Evolutionary conservation across 2,113 vertebrate species (phyloP), one percentile per base, ranked within the genome.

Genomic region (Balaenoptera acutorostrata): DNA sequence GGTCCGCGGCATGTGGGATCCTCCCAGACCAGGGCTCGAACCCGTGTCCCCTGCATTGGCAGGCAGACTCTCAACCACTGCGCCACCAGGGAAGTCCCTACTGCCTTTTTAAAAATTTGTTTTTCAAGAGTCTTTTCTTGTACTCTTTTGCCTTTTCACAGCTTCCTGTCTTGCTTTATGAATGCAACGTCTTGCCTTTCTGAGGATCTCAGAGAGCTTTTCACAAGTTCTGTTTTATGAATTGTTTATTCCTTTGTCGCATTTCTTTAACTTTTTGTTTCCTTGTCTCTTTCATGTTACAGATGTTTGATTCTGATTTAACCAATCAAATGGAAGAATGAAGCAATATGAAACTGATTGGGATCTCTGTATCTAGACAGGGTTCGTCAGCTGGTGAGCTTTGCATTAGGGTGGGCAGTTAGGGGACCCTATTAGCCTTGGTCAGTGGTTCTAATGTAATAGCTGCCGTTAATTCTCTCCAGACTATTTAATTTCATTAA

Each of bases 301-400:
- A 93, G 29, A 66, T 92, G 36, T 57, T 74, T 82, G 84, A 33
- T 96, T 92, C 39, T 89, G n/a, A 78, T 71, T 80, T 90, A 61
- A 71, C 52, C 63, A 78, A 23, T 84, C 27, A 84, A 69, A 44
- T 77, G 55, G 52, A 89, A 89, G 23, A 90, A 72, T 78, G 78
- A 90, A 84, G 18, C 4, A 18, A 31, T 93, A 20, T 93, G 71
- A 71, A 96, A 39, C 36, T 64, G 78, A 52, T 39, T 69, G 33
- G 52, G 17, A 36, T 85, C 80, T 89, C n/a, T 93, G 41, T 89
- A 52, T 63, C 63, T 90, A 15, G 21, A 59, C n/a, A 75, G 39
- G 6, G 8, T 90, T 41, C 68, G 13, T 86, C 41, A 39, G 1
- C 27, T 80, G 63, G 25, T 74, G 31, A 80, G 31, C 57, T 93